Base-by-base conservation (phyloP, 2,888 invertebrate genomes). In the Oscheius myriophilus region DNA sequence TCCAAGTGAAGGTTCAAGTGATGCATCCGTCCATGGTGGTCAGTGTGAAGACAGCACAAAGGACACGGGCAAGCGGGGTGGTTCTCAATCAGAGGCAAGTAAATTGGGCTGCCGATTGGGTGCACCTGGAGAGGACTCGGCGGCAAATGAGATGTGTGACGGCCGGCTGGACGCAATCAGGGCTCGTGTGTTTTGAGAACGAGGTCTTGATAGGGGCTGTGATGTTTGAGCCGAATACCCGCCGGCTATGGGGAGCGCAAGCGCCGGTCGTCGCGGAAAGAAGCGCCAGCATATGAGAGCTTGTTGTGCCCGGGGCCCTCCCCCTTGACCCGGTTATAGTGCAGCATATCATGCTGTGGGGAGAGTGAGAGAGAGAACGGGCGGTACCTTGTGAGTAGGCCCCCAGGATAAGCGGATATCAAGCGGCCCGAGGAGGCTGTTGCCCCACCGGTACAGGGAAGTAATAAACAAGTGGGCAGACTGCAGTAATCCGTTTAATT, bases 81-180 rank as follows among this genome's bases (percentile, higher is more conserved):
- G 25, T 51, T 43, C 57, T 42, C 57, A 57, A 57, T 57, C 57
- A 42, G 41, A 57, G 57, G 33, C 57, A 41, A 57, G 43, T 57
- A 33, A 33, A 33, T 57, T 18, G 57, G 57, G 39, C 18, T 42
- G 54, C 57, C 41, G 57, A 57, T 57, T 57, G 46, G 61, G 61
- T 49, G 61, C 61, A 61, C 61, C 61, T 61, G 61, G 61, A 61
- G 61, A 61, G 61, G 61, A 61, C 61, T 61, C 61, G 61, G 26
- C 49, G 61, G 61, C 61, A 61, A 61, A 61, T 61, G 61, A 61
- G 61, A 61, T 61, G 61, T 61, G 61, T 46, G 61, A 61, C 61
- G 61, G 61, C 49, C 61, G 61, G 25, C 61, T 61, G 61, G 61
- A 49, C 61, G 49, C 61, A 61, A 61, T 61, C 61, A 61, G 49